Evolutionary conservation across 1,140 invertebrate genomes (phyloP), one percentile per base, ranked within the genome.

Genomic region (Holotrichia oblita): DNA sequence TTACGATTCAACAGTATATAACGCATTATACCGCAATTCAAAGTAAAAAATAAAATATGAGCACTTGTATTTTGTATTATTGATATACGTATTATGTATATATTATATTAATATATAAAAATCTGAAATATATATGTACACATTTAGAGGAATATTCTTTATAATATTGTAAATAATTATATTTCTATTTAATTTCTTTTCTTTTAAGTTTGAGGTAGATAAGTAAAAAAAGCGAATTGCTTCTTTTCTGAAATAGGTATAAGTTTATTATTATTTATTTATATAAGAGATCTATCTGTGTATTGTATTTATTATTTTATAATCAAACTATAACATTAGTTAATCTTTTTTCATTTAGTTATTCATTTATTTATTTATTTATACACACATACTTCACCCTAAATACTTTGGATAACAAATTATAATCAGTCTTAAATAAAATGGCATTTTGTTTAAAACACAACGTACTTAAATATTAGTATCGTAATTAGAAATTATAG

Each of bases 351-450:
- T 69, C n/a, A 69, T 69, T 69, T 34, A 55, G 48, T 55, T 17
- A 48, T 48, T 48, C 44, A 48, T 17, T 69, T 69, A 69, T 61
- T 20, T 59, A 64, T 64, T 64, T 55, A 55, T 55, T 69, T 69
- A 69, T 69, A 41, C 41, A 74, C 41, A 74, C 20, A 27, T 74
- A 74, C 73, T 74, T 76, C 42, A 73, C 78, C 79, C 79, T 78
- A 81, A 81, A 80, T 81, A 81, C 81, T 81, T 81, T 81, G 81
- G 81, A 80, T 80, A 84, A 84, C 82, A 82, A 82, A 81, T 81
- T 80, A 81, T 81, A 83, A 81, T 84, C 83, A 84, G 83, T 84
- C 83, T 84, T 82, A 84, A 84, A 84, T 82, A 79, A 84, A 82
- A 84, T 84, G 83, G 83, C 83, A 83, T 59, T 69, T 69, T 69